Conservation (phyloP, 2,888 invertebrate genomes). For the Aethes cnicana region DNA sequence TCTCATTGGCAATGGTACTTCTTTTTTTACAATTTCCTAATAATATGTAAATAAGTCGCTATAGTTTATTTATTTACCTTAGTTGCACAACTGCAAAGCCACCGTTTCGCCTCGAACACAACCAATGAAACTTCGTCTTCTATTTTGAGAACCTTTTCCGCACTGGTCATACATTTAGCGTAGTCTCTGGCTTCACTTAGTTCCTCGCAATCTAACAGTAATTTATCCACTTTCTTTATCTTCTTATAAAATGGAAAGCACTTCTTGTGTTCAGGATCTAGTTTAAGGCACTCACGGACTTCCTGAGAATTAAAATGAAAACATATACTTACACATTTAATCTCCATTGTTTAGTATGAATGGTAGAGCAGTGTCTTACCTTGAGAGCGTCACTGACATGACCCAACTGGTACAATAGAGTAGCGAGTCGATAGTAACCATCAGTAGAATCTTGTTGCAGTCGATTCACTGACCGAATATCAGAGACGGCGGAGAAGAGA, state of each 20-base stretch:
- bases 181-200: constrained; percentile 84
- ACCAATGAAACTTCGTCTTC: constrained; percentile 89
- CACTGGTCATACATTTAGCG: constrained; percentile 86
- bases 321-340: too few relatives aligned
- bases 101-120: constrained; percentile 87
- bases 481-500: constrained; percentile 92
- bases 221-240: constrained; percentile 95
- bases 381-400: constrained; percentile 95
- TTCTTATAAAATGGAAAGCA: constrained; percentile 98
- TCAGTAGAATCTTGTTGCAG: constrained; percentile 95
- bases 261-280: constrained; percentile 98
- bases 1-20: too few relatives aligned
- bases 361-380: too few relatives aligned
- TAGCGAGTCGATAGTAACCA: constrained; percentile 91
- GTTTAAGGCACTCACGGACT: constrained; percentile 96
- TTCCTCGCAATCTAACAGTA: constrained; percentile 85
- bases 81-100: constrained; percentile 90
- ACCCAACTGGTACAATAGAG: constrained; percentile 93
- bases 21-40: too few relatives aligned
- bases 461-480: constrained; percentile 94
- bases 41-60: too few relatives aligned
- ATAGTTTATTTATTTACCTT: too few relatives aligned
- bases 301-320: too few relatives aligned
- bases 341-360: too few relatives aligned
- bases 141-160: constrained; percentile 84